Evolutionary conservation across 1,140 invertebrate species (phyloP).

Genomic region (Drosophila triauraria): DNA sequence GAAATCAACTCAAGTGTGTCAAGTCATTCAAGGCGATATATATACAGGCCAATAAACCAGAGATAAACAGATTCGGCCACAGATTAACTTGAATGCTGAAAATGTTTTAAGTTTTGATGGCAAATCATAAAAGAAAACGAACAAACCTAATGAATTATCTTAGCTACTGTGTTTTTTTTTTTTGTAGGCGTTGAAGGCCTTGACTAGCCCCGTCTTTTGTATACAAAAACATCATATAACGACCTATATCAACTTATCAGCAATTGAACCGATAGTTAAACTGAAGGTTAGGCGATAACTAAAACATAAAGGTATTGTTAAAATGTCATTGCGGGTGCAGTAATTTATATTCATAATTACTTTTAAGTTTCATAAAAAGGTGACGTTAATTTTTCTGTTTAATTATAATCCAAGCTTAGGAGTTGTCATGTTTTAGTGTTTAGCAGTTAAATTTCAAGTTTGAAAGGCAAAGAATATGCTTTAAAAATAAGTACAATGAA

Average conservation of each 20-base stretch:
- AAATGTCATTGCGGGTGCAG: no score
- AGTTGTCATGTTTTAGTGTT: no score
- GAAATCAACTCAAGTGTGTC: conserved; percentile 35
- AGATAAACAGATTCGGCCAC: conserved; percentile 23
- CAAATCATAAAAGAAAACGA: conserved; percentile 19
- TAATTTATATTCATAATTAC: not conserved
- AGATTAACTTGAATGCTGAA: conserved; percentile 36
- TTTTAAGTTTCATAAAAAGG: no score
- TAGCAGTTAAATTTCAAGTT: no score
- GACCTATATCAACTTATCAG: conserved; percentile 51
- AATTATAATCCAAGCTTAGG: no score
- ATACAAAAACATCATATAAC: conserved; percentile 42
- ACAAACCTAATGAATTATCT: conserved; percentile 19
- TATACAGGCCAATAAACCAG: conserved; percentile 2
- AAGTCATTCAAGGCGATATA: conserved; percentile 50
- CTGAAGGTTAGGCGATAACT: conserved; percentile 29
- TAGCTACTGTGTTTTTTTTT: conserved; percentile 26
- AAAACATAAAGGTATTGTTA: conserved; percentile 3
- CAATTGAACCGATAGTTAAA: conserved; percentile 30
- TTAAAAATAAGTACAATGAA: no score
- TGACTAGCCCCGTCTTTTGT: conserved; percentile 10
- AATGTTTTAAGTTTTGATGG: conserved; percentile 26
- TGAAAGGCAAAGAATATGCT: no score
- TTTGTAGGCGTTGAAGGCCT: conserved; percentile 4
- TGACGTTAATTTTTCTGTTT: no score